phyloP scores from a whole-genome alignment of 1,140 invertebrate species.

The Drosophila ananassae region DNA sequence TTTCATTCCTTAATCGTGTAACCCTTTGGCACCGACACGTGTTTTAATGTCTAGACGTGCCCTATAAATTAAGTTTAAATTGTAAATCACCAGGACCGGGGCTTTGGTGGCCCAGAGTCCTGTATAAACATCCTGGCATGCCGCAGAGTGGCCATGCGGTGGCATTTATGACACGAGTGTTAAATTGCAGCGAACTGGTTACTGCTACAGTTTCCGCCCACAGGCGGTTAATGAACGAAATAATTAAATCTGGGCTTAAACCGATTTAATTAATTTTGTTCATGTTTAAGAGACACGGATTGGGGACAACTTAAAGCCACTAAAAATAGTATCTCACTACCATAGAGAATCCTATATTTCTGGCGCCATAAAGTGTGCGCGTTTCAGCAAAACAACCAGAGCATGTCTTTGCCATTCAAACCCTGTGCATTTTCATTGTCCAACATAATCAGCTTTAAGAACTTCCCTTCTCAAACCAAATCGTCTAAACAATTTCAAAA shows the following conservation, averaged over 20 bases:
- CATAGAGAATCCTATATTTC: no score
- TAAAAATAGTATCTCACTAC: not conserved
- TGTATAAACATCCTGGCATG: not conserved
- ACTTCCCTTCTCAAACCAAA: constrained; percentile 6
- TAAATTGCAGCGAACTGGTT: not conserved
- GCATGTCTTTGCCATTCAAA: not conserved
- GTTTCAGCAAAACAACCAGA: not conserved
- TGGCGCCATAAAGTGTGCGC: constrained; percentile 5
- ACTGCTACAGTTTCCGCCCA: not conserved
- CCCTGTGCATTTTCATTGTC: not conserved
- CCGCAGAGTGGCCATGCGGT: constrained; percentile 5
- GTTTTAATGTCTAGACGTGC: constrained; percentile 1
- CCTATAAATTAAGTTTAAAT: constrained; percentile 6
- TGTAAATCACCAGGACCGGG: not conserved
- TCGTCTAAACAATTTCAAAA: constrained; percentile 9
- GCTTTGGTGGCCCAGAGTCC: not conserved
- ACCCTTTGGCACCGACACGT: not conserved
- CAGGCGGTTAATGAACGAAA: constrained; percentile 5
- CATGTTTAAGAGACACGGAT: not conserved
- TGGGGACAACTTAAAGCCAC: not conserved
- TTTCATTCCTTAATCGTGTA: not conserved
- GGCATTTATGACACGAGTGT: constrained; percentile 3
- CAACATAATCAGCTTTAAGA: constrained; percentile 3
- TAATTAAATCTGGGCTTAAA: constrained; percentile 33
- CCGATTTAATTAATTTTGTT: constrained; percentile 27